Evolutionary conservation across 1,140 invertebrate species (phyloP).

Genomic region (Brachionus manjavacas): DNA sequence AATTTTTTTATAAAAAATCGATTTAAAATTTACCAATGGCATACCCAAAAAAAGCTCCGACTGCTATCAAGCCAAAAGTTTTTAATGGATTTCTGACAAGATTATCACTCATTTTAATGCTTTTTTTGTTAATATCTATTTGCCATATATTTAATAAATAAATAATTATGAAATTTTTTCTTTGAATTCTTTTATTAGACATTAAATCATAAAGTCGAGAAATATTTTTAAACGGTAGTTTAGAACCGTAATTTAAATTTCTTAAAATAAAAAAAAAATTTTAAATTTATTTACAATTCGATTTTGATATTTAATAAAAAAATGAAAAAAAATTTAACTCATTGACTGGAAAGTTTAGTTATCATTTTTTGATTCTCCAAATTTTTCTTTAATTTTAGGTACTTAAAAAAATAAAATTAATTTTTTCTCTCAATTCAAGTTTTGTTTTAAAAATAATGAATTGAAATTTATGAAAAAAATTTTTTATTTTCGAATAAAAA

Average conservation of each 20-base stretch:
- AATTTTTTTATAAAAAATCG: background rate
- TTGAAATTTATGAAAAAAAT: no score
- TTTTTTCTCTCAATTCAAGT: no score
- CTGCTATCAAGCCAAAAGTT: background rate
- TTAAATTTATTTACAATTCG: conserved; percentile 12
- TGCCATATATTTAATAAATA: no score
- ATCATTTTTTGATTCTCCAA: conserved; percentile 37
- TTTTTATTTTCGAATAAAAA: background rate
- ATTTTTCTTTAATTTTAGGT: conserved; percentile 25
- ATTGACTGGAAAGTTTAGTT: background rate
- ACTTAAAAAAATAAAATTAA: background rate
- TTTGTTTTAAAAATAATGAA: no score
- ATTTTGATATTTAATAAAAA: background rate
- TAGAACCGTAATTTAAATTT: conserved; percentile 9
- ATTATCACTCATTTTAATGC: background rate
- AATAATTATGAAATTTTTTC: no score
- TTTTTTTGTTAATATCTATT: background rate
- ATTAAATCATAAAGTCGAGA: no score
- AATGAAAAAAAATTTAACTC: background rate
- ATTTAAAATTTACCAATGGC: background rate
- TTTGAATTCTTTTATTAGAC: no score
- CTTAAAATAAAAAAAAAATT: no score
- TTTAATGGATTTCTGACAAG: background rate
- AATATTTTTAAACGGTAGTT: background rate
- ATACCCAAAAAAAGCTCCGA: background rate